Evolutionary conservation across 2,113 vertebrate genomes (phyloP), one percentile per base, ranked within the genome.

Genomic region (Calyptommatus sinebrachiatus): DNA sequence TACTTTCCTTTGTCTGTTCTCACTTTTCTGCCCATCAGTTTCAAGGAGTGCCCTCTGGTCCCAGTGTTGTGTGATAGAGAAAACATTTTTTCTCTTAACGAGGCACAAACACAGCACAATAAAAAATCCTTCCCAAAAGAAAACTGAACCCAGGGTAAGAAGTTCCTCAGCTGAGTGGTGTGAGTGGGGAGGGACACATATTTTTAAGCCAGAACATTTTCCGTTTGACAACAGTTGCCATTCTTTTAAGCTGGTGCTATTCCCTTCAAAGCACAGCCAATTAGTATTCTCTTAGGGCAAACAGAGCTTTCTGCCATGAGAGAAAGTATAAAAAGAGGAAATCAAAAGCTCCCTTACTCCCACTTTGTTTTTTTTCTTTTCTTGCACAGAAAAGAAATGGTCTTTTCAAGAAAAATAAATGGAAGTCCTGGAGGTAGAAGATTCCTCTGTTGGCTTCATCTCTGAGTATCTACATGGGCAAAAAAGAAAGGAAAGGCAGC

Each of bases 221-320:
- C 79, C 79, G 60, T 69, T 68, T 69, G 79, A 81, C 72, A 75
- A 74, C 14, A 61, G 79, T 81, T 75, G 63, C 35, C 71, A 61
- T 75, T 81, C 79, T 81, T 81, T 75, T 69, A 60, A 81, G 60
- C 77, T 60, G 57, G 45, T 46, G 63, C 79, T 46, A 24, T 61
- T 69, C 79, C 71, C 26, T 74, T 74, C 71, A 57, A 74, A 68
- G 50, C n/a, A 45, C 50, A 75, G 79, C 28, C 72, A 50, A 75
- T 81, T 81, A 81, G 65, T 57, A 75, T 81, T 81, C 79, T 75
- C 50, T 65, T 31, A 81, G 35, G 66, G 48, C 72, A 81, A 75
- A 75, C 50, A 68, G 31, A 69, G 53, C 50, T 31, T 68, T 74
- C 68, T 81, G 71, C 72, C 26, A 45, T 29, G 71, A 68, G 63